Evolutionary conservation across 2,888 invertebrate genomes (phyloP).

Genomic region (Aleiodes leptofemur): DNA sequence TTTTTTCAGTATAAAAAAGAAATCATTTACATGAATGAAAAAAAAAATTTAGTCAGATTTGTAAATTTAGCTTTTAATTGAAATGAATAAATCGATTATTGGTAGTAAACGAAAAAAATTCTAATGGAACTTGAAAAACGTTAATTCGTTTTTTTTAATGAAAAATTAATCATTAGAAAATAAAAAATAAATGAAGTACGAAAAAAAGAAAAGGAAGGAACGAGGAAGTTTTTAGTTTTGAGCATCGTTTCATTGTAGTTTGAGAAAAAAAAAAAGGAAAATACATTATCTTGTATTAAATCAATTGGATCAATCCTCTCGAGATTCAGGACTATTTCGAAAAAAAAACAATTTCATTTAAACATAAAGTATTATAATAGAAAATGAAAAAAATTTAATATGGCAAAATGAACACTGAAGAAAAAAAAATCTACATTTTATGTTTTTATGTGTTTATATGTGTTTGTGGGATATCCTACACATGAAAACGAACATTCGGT

Average conservation of each 20-base stretch:
- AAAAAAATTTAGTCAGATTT: slow-evolving; percentile 17
- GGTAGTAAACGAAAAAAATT: neutral
- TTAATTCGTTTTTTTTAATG: slow-evolving; percentile 1
- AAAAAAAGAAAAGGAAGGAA: slow-evolving; percentile 42
- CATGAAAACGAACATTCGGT: slow-evolving; percentile 12
- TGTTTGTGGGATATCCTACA: neutral
- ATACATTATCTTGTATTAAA: slow-evolving; percentile 17
- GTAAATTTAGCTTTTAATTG: slow-evolving; percentile 37
- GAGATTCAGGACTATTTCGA: slow-evolving; percentile 34
- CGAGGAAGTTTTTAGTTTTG: slow-evolving; percentile 45
- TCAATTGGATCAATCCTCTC: slow-evolving; percentile 22
- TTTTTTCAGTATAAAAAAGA: neutral
- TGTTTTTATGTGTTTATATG: neutral
- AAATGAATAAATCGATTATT: neutral
- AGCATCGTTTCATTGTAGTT: slow-evolving; percentile 40
- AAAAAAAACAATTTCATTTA: neutral
- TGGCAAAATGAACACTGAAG: slow-evolving; percentile 7
- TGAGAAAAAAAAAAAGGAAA: neutral
- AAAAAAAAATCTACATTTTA: neutral
- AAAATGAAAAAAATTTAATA: slow-evolving; percentile 8
- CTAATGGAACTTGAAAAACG: neutral
- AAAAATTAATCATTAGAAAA: slow-evolving; percentile 2
- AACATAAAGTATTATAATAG: neutral
- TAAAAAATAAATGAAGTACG: slow-evolving; percentile 31
- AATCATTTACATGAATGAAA: neutral